Conservation (phyloP, 2,888 invertebrate genomes). For the Campoplex capitator region DNA sequence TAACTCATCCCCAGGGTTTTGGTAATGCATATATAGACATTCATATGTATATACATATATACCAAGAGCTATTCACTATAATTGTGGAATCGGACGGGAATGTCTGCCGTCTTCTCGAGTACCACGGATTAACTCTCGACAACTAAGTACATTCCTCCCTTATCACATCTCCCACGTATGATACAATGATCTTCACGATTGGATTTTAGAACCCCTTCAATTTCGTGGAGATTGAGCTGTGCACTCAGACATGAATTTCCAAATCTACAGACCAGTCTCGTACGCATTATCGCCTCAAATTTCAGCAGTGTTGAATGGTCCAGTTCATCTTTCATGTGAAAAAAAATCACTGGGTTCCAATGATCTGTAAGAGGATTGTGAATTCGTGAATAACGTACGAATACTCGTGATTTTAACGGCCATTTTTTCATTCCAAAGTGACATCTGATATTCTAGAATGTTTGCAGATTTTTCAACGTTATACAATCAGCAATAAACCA, state of each 20-base stretch:
- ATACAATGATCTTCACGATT: slow-evolving; percentile 46
- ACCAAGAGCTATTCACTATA: background rate
- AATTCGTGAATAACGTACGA: background rate
- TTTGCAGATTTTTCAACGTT: too few relatives aligned
- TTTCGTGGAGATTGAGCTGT: slow-evolving; percentile 15
- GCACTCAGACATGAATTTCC: background rate
- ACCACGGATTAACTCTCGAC: slow-evolving; percentile 55
- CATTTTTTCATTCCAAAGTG: background rate
- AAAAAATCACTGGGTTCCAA: background rate
- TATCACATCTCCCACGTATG: slow-evolving; percentile 43
- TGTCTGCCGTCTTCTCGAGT: slow-evolving; percentile 60
- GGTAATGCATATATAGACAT: background rate
- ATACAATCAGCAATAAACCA: too few relatives aligned
- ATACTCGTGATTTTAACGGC: background rate
- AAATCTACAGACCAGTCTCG: background rate
- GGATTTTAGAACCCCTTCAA: slow-evolving; percentile 31
- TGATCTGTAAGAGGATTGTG: background rate
- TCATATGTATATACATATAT: background rate
- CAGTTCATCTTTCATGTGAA: background rate
- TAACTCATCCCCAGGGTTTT: slow-evolving; percentile 47
- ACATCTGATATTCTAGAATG: background rate
- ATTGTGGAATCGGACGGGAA: slow-evolving; percentile 26
- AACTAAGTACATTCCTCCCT: slow-evolving; percentile 57
- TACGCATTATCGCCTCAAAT: background rate
- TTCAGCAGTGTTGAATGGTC: background rate